Evolutionary conservation across 2,888 invertebrate genomes (phyloP).

Genomic region (Catocala sponsa): DNA sequence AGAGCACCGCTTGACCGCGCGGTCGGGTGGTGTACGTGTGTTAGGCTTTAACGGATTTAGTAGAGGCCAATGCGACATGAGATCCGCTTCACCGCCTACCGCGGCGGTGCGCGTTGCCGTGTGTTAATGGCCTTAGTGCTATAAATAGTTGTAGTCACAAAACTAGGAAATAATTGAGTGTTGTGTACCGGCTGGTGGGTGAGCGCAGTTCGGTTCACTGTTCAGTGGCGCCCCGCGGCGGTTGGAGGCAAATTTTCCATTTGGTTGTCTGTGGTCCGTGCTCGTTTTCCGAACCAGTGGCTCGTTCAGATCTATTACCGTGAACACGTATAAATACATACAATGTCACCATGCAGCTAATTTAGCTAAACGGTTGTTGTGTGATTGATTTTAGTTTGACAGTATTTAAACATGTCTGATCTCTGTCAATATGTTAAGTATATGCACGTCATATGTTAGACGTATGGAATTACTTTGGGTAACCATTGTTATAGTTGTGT

Average conservation of each 20-base stretch:
- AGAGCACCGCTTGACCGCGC: too few species aligned
- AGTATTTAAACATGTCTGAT: too few species aligned
- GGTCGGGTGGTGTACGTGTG: too few species aligned
- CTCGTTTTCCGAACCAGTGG: slow-evolving; percentile 73
- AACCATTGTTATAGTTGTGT: too few species aligned
- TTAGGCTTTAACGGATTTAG: too few species aligned
- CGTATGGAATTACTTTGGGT: too few species aligned
- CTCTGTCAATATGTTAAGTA: too few species aligned
- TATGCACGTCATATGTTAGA: too few species aligned
- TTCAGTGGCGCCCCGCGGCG: slow-evolving; percentile 34
- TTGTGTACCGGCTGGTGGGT: slow-evolving; percentile 19
- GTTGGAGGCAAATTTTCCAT: slow-evolving; percentile 64
- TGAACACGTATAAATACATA: slow-evolving; percentile 45
- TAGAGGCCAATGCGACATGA: too few species aligned
- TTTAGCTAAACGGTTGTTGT: not conserved
- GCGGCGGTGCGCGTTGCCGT: too few species aligned
- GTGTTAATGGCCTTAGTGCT: slow-evolving; percentile 2
- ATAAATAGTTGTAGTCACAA: slow-evolving; percentile 16
- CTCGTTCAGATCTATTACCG: slow-evolving; percentile 50
- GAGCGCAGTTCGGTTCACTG: slow-evolving; percentile 40
- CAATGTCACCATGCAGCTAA: slow-evolving; percentile 18
- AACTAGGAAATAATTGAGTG: slow-evolving; percentile 28
- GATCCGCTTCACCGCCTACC: too few species aligned
- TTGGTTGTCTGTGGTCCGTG: slow-evolving; percentile 57
- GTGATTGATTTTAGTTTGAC: not conserved